Evolutionary conservation across 1,140 invertebrate species (phyloP), one percentile per base, ranked within the genome.

Genomic region (Pseudomyrmex gracilis): DNA sequence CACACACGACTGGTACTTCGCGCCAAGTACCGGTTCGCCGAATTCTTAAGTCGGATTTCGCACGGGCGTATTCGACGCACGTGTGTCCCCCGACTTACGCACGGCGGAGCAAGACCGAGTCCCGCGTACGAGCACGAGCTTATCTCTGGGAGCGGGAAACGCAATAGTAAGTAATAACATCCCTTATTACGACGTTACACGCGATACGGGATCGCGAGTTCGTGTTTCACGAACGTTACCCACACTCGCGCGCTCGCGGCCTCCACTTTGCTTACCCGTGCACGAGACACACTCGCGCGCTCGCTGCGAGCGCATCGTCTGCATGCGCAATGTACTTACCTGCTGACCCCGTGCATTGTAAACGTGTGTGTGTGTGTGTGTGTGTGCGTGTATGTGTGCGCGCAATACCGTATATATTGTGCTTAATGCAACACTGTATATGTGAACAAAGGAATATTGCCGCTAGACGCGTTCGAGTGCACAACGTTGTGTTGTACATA

Each of bases 111-210:
- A 64, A 55, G 45, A 51, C 64, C 34, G 73, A 47, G 67, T 43
- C 34, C 7, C 58, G 80, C 60, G 74, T 82, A 68, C 24, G n/a
- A 68, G 43, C 49, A 43, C 66, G 66, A 83, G 84, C 82, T 89
- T 89, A 86, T 89, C 87, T 87, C 68, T 89, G 82, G 60, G 83
- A 88, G 80, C 80, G 78, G 84, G 85, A 87, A 89, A 89, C 68
- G 85, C 77, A 85, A 90, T 90, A 86, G 84, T 34, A 90, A 89
- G 85, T 89, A 89, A 89, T 89, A 89, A 90, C 82, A 86, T 90
- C 86, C 86, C 83, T 88, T 90, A 90, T 90, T 90, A 90, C 77
- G 68, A 90, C 88, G 68, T 88, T 90, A 90, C 86, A 86, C 84
- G 84, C 86, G 84, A 90, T 90, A 88, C 76, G 76, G 78, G 76